Conservation (phyloP, 2,797 vertebrate species). For the Pipistrellus pipistrellus region DNA sequence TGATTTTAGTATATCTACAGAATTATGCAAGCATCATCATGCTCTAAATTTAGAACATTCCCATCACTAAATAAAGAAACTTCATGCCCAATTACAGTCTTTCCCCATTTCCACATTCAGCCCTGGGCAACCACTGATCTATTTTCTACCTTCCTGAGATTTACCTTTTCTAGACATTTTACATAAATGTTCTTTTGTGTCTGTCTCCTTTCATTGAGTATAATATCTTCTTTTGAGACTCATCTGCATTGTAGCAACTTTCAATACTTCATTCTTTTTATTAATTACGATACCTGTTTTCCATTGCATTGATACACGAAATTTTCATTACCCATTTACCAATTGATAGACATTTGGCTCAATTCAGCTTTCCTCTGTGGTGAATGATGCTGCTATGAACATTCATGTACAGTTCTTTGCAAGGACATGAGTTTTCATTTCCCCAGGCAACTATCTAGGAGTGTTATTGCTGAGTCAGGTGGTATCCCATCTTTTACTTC, state of each 20-base stretch:
- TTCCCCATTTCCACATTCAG: neutral
- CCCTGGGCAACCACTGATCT: neutral
- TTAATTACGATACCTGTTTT: neutral
- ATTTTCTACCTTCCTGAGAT: neutral
- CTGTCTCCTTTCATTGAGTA: neutral
- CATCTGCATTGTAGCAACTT: neutral
- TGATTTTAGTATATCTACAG: neutral
- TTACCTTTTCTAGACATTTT: conserved; percentile 28
- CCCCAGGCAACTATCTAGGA: neutral
- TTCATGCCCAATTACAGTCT: neutral
- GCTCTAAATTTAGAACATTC: neutral
- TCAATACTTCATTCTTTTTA: neutral
- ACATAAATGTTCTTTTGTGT: neutral
- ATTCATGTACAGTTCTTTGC: neutral
- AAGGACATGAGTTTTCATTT: neutral
- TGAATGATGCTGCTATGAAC: neutral
- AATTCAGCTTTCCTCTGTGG: neutral
- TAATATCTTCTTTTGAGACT: neutral
- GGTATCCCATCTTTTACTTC: neutral
- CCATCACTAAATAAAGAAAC: neutral
- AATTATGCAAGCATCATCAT: neutral
- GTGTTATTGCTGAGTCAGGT: neutral
- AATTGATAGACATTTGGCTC: neutral
- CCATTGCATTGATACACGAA: neutral
- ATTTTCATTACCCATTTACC: neutral